phyloP scores from a whole-genome alignment of 2,113 vertebrate species.

The Struthidea cinerea region DNA sequence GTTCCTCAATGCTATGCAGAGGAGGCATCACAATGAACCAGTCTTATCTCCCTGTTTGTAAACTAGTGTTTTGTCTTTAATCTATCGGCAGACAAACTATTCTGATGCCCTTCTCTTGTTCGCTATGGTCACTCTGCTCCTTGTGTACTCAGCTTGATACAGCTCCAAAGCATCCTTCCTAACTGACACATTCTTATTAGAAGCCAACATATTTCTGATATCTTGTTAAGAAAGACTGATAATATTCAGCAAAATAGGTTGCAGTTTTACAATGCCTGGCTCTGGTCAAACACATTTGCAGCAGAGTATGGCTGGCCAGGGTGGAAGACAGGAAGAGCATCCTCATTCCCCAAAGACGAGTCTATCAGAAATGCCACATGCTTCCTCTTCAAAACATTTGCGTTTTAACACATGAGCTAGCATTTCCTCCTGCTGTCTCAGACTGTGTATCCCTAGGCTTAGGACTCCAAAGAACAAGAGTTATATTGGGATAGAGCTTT shows the following conservation, averaged over 20 bases:
- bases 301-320: not conserved
- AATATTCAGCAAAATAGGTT: not conserved
- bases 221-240: not conserved
- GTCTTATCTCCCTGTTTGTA: slow-evolving; percentile 59
- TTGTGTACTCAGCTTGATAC: not conserved
- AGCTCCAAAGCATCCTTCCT: not conserved
- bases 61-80: slow-evolving; percentile 52
- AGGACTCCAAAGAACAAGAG: not conserved
- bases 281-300: not conserved
- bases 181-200: not conserved
- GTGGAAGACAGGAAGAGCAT: not conserved
- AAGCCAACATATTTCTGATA: not conserved
- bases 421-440: not conserved
- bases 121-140: not conserved
- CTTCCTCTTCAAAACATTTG: slow-evolving; percentile 5
- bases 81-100: slow-evolving; percentile 20
- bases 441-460: not conserved
- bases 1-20: not conserved
- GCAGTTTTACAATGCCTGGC: not conserved
- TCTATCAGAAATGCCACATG: not conserved
- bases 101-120: slow-evolving; percentile 29
- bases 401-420: not conserved
- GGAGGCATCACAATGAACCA: slow-evolving; percentile 29
- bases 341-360: not conserved
- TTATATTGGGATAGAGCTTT: not conserved